Conservation (phyloP, 2,888 invertebrate genomes). For the Cyrtodaria siliqua region DNA sequence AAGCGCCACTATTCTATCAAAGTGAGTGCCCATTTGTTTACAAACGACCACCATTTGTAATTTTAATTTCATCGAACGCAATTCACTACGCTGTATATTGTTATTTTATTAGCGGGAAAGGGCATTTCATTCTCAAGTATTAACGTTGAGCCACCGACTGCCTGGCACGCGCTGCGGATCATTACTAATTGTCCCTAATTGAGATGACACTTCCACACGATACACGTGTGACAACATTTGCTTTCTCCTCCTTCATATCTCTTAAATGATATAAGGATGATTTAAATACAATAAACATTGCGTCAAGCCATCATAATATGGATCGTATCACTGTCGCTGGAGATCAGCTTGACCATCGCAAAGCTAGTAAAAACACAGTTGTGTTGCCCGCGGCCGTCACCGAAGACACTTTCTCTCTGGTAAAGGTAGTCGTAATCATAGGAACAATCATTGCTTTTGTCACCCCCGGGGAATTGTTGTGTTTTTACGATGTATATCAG, state of each 20-base stretch:
- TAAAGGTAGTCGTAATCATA: not conserved
- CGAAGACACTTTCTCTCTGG: not conserved
- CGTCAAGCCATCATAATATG: constrained; percentile 31
- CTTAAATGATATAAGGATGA: constrained; percentile 10
- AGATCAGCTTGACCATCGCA: constrained; percentile 25
- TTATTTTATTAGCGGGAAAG: too few species aligned
- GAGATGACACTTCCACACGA: constrained; percentile 17
- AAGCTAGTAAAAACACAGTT: too few species aligned
- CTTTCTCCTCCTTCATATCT: constrained; percentile 8
- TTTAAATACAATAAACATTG: constrained; percentile 33
- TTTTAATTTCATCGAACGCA: too few species aligned
- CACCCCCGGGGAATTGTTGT: constrained; percentile 17
- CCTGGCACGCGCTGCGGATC: constrained; percentile 12
- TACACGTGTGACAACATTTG: constrained; percentile 32
- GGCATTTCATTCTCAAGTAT: too few species aligned
- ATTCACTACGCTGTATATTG: too few species aligned
- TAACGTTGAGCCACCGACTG: not conserved
- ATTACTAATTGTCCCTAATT: constrained; percentile 21
- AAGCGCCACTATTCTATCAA: too few species aligned
- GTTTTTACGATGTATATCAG: constrained; percentile 46
- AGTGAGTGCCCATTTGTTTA: too few species aligned
- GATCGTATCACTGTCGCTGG: constrained; percentile 41
- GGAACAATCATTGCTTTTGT: constrained; percentile 19
- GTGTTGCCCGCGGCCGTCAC: too few species aligned
- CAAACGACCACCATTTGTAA: too few species aligned